Conservation (phyloP, 1,140 invertebrate genomes). For the Chelonus insularis region DNA sequence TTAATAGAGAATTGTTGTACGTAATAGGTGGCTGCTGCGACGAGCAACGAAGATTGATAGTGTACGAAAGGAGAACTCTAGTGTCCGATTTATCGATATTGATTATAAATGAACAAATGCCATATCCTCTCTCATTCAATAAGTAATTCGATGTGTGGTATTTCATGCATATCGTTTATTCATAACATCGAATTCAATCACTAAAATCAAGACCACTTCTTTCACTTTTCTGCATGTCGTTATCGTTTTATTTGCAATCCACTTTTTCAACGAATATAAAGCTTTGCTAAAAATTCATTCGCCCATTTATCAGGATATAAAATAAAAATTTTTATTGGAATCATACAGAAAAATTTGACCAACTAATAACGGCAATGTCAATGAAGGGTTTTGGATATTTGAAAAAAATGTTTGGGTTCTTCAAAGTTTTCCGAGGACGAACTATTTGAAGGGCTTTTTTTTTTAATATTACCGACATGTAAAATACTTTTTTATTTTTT, state of each 20-base stretch:
- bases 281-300: too few relatives aligned
- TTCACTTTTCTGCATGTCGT: not conserved
- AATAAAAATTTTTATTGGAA: not conserved
- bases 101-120: conserved; percentile 7
- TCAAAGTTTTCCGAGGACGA: too few relatives aligned
- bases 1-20: conserved; percentile 32
- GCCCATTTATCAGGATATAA: too few relatives aligned
- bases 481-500: too few relatives aligned
- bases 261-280: not conserved
- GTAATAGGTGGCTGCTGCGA: conserved; percentile 14
- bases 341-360: too few relatives aligned
- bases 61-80: not conserved
- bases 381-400: too few relatives aligned
- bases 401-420: too few relatives aligned
- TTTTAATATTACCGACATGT: too few relatives aligned
- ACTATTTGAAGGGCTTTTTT: too few relatives aligned
- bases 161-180: conserved; percentile 13
- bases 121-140: not conserved
- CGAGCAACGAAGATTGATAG: conserved; percentile 40
- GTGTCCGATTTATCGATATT: not conserved
- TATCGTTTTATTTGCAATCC: not conserved
- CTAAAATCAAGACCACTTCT: conserved; percentile 5
- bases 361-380: too few relatives aligned
- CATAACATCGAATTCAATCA: not conserved
- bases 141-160: not conserved